Conservation (phyloP, 1,140 invertebrate species). For the Cydia splendana region DNA sequence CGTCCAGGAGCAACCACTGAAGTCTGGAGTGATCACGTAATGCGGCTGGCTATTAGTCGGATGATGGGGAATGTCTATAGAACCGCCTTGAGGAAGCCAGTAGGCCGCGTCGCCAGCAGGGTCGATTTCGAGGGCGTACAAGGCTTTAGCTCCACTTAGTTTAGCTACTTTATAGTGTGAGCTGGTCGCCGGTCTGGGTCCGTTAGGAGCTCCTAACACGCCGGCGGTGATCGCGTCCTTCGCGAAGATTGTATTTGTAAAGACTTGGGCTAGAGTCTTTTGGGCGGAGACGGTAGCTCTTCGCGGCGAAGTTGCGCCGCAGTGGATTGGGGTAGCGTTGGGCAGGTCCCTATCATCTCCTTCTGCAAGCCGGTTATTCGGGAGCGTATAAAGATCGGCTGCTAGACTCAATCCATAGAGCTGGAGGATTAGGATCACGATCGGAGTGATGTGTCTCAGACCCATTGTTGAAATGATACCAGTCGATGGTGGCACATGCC, state of each 20-base stretch:
- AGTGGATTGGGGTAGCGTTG: neutral
- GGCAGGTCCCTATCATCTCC: neutral
- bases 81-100: constrained; percentile 17
- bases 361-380: neutral
- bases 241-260: neutral
- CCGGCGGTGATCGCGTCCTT: constrained; percentile 9
- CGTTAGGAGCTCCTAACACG: neutral
- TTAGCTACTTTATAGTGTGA: neutral
- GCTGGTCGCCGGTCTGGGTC: no score
- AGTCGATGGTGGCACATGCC: neutral
- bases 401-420: constrained; percentile 3
- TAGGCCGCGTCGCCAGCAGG: neutral
- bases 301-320: neutral
- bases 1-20: constrained; percentile 20
- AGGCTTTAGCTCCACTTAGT: neutral
- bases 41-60: neutral
- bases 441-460: neutral
- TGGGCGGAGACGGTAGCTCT: neutral
- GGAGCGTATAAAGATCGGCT: neutral
- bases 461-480: constrained; percentile 21
- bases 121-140: constrained; percentile 20
- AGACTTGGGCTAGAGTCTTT: neutral
- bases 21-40: constrained; percentile 26
- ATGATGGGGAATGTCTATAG: neutral
- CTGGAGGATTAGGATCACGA: constrained; percentile 9